A percentile compares a stretch with the other conserved stretches of the same genome.
Conservation (phyloP, 64 coral and sea anemone species). For the Stichodactyla mertensii region DNA sequence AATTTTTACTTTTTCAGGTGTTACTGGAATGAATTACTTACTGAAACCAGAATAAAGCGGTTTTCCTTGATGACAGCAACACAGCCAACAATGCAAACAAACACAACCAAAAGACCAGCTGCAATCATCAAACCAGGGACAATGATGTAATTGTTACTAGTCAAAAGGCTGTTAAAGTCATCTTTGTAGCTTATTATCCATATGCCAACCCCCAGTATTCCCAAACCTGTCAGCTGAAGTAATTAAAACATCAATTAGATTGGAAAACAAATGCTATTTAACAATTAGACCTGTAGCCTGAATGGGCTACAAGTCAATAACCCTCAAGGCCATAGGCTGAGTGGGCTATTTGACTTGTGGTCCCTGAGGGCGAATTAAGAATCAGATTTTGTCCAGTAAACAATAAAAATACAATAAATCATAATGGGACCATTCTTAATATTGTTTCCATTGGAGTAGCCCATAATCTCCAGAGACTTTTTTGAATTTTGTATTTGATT, state of each 20-base stretch:
- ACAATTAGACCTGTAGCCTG: too few relatives aligned
- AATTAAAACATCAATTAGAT: background rate
- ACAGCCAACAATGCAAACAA: constrained; percentile 78
- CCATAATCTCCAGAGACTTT: too few relatives aligned
- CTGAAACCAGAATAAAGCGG: constrained; percentile 69
- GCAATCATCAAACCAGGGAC: constrained; percentile 91
- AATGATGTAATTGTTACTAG: constrained; percentile 58
- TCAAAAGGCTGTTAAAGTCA: constrained; percentile 74
- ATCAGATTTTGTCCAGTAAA: too few relatives aligned
- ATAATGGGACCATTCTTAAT: too few relatives aligned
- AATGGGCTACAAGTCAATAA: too few relatives aligned
- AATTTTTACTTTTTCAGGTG: background rate
- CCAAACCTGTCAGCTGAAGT: constrained; percentile 52
- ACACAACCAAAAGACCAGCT: constrained; percentile 66
- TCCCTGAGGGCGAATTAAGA: too few relatives aligned
- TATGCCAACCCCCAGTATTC: constrained; percentile 73
- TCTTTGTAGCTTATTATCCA: constrained; percentile 78
- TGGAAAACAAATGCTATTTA: too few relatives aligned
- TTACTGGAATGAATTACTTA: constrained; percentile 25
- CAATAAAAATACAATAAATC: too few relatives aligned
- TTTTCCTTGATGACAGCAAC: constrained; percentile 72
- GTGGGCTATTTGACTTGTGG: too few relatives aligned
- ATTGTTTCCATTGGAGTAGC: too few relatives aligned
- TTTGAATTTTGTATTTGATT: too few relatives aligned
- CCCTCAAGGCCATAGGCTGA: too few relatives aligned